Conservation (phyloP, 2,888 invertebrate genomes). For the Lasioglossum lativentre region DNA sequence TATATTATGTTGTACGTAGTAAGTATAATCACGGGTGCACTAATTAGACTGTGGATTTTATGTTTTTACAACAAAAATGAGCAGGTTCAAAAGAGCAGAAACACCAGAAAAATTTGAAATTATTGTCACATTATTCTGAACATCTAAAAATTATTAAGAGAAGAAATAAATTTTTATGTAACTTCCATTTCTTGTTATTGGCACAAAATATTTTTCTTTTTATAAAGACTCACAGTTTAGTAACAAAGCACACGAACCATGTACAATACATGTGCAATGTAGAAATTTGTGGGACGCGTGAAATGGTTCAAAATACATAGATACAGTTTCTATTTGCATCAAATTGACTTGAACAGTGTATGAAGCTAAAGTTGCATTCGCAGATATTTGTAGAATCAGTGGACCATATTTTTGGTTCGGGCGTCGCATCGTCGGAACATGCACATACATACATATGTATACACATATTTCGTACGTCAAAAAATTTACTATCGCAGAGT, state of each 20-base stretch:
- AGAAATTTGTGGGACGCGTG: too few relatives aligned
- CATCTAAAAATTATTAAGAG: too few relatives aligned
- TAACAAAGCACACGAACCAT: neutral
- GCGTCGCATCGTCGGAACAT: constrained; percentile 30
- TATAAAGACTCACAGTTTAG: neutral
- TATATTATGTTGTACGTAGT: too few relatives aligned
- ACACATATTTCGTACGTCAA: constrained; percentile 9
- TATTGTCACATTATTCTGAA: too few relatives aligned
- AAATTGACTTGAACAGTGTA: constrained; percentile 1
- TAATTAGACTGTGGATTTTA: too few relatives aligned
- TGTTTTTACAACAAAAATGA: too few relatives aligned
- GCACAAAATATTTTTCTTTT: neutral
- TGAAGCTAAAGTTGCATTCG: constrained; percentile 14
- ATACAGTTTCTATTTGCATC: neutral
- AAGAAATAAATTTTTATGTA: too few relatives aligned
- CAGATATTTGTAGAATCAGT: constrained; percentile 36
- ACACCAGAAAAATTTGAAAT: too few relatives aligned
- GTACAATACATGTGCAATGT: neutral
- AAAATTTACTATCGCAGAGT: constrained; percentile 55
- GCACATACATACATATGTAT: constrained; percentile 16
- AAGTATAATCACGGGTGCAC: too few relatives aligned
- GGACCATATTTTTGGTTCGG: constrained; percentile 43
- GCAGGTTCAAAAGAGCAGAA: too few relatives aligned
- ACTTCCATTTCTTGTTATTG: neutral
- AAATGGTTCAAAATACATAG: neutral